Evolutionary conservation across 30 jellyfish, hydroid and myxozoan species (phyloP).

Genomic region (Chrysaora quinquecirrha): DNA sequence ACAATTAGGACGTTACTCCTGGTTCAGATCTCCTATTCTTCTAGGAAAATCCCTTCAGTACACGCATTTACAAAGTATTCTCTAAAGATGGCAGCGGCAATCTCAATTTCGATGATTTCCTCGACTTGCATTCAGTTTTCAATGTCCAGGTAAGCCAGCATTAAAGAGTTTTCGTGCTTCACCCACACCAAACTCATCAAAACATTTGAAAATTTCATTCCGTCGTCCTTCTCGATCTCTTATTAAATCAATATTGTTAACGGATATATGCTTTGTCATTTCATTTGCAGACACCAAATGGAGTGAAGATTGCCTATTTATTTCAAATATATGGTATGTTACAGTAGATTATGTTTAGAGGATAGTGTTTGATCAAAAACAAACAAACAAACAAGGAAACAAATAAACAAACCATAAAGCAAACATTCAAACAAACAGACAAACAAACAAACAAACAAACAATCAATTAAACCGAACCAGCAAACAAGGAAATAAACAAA

Average conservation of each 20-base stretch:
- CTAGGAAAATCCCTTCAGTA: constrained; percentile 56
- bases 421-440: too few relatives aligned
- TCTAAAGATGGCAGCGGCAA: constrained; percentile 16
- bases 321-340: constrained; percentile 51
- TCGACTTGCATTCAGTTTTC: constrained; percentile 52
- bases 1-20: too few relatives aligned
- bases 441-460: too few relatives aligned
- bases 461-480: too few relatives aligned
- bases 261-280: too few relatives aligned
- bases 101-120: constrained; percentile 50
- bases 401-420: too few relatives aligned
- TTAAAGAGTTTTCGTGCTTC: neutral
- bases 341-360: neutral
- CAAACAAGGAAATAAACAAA: too few relatives aligned
- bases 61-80: constrained; percentile 30
- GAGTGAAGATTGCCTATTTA: constrained; percentile 47
- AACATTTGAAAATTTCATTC: too few relatives aligned
- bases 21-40: neutral
- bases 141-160: constrained; percentile 22
- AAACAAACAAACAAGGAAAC: too few relatives aligned
- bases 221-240: too few relatives aligned
- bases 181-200: neutral
- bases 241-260: neutral
- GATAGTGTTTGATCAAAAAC: too few relatives aligned
- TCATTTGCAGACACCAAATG: constrained; percentile 32